Base-by-base conservation (phyloP, 2,113 vertebrate genomes). In the Saimiri boliviensis region DNA sequence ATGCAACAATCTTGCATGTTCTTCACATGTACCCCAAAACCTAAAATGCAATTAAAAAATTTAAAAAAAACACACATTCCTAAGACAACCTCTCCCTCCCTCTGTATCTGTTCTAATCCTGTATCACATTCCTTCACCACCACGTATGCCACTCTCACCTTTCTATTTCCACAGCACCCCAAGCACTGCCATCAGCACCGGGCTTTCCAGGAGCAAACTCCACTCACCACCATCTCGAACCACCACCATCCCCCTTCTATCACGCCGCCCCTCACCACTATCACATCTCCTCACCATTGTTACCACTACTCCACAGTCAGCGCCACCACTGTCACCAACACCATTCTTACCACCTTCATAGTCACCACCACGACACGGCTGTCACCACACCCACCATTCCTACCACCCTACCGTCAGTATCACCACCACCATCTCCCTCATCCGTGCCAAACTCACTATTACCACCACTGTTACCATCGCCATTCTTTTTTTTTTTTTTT, bases 321-420 rank as follows among this genome's bases (percentile, higher is more conserved):
- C 32, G 13, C 32, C 76, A 19, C 19, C 6, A 11, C 49, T 52
- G 52, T 52, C 16, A 52, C 52, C 52, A 17, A 52, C 10, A 52
- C 30, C 52, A 25, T n/a, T 37, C n/a, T 37, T 37, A 32, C 37
- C 37, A 13, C 32, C 70, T 37, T 47, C 40, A 32, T n/a, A 42
- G 14, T 19, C 60, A 32, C 19, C 58, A 49, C 6, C 30, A 82
- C 21, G 30, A 63, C 68, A 5, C 35, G 37, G 12, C 40, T 35
- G 23, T 54, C 49, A 30, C 49, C 73, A 71, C 58, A 12, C 40
- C 17, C 63, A 54, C 60, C 37, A 45, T 7, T 35, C 14, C 66
- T 10, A n/a, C 37, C 14, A 45, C 20, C 54, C 17, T 23, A n/a
- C 14, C 0, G n/a, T 27, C n/a, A 30, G 5, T 6, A 3, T n/a